These are phyloP conservation scores for Venusia cambrica DNA, from an alignment of 2,888 invertebrate genomes.

Conservation along the genomic window DNA sequence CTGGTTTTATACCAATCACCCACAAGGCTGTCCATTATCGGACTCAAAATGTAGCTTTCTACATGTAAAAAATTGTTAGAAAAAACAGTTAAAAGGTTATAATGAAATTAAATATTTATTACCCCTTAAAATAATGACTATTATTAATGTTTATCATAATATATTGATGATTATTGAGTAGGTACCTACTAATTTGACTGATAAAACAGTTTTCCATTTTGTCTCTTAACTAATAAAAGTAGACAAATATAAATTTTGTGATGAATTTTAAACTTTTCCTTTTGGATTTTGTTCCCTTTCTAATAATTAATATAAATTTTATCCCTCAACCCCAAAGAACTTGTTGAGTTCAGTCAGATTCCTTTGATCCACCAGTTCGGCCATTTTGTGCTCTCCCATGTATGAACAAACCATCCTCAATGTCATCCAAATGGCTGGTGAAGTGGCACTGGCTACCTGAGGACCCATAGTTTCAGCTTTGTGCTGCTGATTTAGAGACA, in stretches of 20 bases:
- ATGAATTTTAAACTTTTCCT: too few species aligned
- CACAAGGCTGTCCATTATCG: constrained; percentile 89
- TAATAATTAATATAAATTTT: too few species aligned
- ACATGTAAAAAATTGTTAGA: constrained; percentile 66
- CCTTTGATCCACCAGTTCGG: constrained; percentile 81
- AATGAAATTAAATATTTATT: constrained; percentile 22
- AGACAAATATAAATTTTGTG: too few species aligned
- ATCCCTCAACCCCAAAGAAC: constrained; percentile 57
- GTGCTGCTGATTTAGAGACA: constrained; percentile 95
- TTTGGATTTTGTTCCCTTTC: too few species aligned
- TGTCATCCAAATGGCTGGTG: constrained; percentile 97
- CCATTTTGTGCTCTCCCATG: constrained; percentile 85
- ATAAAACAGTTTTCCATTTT: too few species aligned
- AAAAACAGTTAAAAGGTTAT: too few species aligned
- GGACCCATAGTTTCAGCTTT: constrained; percentile 68
- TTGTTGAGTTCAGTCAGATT: constrained; percentile 83
- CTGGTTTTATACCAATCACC: constrained; percentile 93
- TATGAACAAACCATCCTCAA: constrained; percentile 92
- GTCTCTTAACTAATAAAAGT: too few species aligned
- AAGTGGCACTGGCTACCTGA: constrained; percentile 76
- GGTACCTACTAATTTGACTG: too few species aligned
- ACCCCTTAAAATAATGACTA: constrained; percentile 29
- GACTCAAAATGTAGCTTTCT: constrained; percentile 86
- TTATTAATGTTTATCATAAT: constrained; percentile 27
- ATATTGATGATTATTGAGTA: too few species aligned